phyloP scores from a whole-genome alignment of 1,140 invertebrate genomes.

The Mylabris phalerata region DNA sequence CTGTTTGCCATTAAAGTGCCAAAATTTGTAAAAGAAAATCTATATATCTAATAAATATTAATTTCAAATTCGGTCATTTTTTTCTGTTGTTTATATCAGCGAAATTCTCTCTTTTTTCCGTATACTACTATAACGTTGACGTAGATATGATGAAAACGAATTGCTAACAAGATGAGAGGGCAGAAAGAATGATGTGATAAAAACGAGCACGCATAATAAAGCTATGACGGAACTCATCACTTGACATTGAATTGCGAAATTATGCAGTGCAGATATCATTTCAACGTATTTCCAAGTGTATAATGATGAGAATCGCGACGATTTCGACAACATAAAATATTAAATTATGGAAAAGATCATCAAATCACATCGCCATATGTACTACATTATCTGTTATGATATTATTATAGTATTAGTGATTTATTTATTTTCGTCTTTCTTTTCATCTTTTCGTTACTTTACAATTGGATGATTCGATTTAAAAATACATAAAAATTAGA shows the following conservation, averaged over 20 bases:
- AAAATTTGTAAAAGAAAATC: too few relatives aligned
- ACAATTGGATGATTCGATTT: too few relatives aligned
- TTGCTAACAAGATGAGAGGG: slow-evolving; percentile 12
- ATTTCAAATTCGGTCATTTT: too few relatives aligned
- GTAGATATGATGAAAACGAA: slow-evolving; percentile 8
- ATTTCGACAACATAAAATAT: slow-evolving; percentile 20
- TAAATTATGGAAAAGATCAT: slow-evolving; percentile 17
- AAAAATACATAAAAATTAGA: too few relatives aligned
- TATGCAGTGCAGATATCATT: slow-evolving; percentile 19
- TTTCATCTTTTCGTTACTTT: too few relatives aligned
- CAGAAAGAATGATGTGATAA: slow-evolving; percentile 21
- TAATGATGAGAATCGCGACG: slow-evolving; percentile 10
- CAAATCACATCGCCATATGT: slow-evolving; percentile 15
- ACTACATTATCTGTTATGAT: slow-evolving; percentile 7
- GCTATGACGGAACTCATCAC: slow-evolving; percentile 20
- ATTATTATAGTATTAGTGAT: slow-evolving; percentile 3
- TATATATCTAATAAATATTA: too few relatives aligned
- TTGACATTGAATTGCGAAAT: slow-evolving; percentile 21
- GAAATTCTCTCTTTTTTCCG: too few relatives aligned
- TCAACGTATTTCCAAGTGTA: slow-evolving; percentile 17
- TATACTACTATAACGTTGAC: too few relatives aligned
- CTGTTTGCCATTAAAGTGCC: too few relatives aligned
- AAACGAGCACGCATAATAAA: slow-evolving; percentile 21
- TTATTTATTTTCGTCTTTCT: background rate
- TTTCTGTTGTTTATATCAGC: too few relatives aligned